Percentiles rank a stretch among this genome's conserved stretches.
Conservation (phyloP, 2,888 invertebrate genomes). For the Thumatha senex region DNA sequence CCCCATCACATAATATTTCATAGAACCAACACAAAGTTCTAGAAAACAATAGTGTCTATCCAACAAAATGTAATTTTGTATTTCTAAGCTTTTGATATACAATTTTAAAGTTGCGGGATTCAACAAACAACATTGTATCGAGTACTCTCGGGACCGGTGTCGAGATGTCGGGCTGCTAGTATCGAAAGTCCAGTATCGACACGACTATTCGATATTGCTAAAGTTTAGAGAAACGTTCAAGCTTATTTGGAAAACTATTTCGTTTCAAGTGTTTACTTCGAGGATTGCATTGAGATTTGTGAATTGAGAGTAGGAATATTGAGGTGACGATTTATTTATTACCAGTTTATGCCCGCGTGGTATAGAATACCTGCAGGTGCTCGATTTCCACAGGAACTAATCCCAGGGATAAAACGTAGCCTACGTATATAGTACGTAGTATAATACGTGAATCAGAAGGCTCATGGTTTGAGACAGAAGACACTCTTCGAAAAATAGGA, state of each 20-base stretch:
- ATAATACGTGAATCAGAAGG: too few species aligned
- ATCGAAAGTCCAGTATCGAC: slow-evolving; percentile 26
- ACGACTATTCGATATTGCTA: slow-evolving; percentile 45
- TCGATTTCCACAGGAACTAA: too few species aligned
- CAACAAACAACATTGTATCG: slow-evolving; percentile 40
- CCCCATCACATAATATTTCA: too few species aligned
- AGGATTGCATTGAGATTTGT: slow-evolving; percentile 27
- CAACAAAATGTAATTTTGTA: slow-evolving; percentile 1
- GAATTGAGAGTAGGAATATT: too few species aligned
- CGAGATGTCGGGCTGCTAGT: slow-evolving; percentile 13
- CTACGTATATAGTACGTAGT: too few species aligned
- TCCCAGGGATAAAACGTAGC: too few species aligned
- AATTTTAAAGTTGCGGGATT: slow-evolving; percentile 13
- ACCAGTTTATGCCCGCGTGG: too few species aligned
- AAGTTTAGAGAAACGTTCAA: slow-evolving; percentile 38
- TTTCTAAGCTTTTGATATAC: slow-evolving; percentile 1
- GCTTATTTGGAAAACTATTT: slow-evolving; percentile 42
- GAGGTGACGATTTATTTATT: too few species aligned
- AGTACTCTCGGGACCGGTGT: slow-evolving; percentile 35
- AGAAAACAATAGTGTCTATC: not conserved
- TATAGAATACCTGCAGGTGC: too few species aligned
- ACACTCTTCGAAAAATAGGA: too few species aligned
- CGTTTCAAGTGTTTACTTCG: slow-evolving; percentile 25
- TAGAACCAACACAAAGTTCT: not conserved
- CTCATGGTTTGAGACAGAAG: too few species aligned